Conservation (phyloP, 2,888 invertebrate species). For the Deilephila elpenor region DNA sequence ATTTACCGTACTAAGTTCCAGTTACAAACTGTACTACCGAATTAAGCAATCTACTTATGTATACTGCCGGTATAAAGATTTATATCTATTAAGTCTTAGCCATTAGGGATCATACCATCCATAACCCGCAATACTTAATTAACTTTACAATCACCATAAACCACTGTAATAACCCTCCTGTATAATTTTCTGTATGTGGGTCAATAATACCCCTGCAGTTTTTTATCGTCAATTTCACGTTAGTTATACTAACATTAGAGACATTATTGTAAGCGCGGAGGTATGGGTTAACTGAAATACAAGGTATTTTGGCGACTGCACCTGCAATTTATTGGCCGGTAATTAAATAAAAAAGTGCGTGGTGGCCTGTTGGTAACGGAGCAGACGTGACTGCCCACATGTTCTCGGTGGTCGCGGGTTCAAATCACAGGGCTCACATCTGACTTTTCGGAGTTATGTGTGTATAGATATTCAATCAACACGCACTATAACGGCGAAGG, state of each 20-base stretch:
- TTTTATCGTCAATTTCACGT: slow-evolving; percentile 48
- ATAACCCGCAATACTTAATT: slow-evolving; percentile 14
- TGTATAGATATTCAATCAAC: too few species aligned
- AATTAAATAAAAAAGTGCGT: too few species aligned
- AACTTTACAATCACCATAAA: slow-evolving; percentile 13
- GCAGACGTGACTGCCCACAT: too few species aligned
- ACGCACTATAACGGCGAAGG: too few species aligned
- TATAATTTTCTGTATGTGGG: slow-evolving; percentile 36
- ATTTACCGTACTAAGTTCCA: not conserved
- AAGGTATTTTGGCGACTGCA: not conserved
- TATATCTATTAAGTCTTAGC: not conserved
- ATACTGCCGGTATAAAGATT: slow-evolving; percentile 8
- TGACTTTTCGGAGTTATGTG: too few species aligned
- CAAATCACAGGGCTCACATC: too few species aligned
- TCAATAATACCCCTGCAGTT: slow-evolving; percentile 42
- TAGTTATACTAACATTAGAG: slow-evolving; percentile 27
- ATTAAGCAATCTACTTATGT: not conserved
- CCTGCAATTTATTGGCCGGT: not conserved
- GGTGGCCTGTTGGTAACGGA: too few species aligned
- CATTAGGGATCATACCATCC: slow-evolving; percentile 19
- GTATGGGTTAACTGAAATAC: slow-evolving; percentile 1
- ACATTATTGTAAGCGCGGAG: not conserved
- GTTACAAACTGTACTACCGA: not conserved
- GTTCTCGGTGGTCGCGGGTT: too few species aligned
- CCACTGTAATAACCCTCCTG: slow-evolving; percentile 15